phyloP scores from a whole-genome alignment of 2,113 vertebrate genomes.

The Scomber scombrus region DNA sequence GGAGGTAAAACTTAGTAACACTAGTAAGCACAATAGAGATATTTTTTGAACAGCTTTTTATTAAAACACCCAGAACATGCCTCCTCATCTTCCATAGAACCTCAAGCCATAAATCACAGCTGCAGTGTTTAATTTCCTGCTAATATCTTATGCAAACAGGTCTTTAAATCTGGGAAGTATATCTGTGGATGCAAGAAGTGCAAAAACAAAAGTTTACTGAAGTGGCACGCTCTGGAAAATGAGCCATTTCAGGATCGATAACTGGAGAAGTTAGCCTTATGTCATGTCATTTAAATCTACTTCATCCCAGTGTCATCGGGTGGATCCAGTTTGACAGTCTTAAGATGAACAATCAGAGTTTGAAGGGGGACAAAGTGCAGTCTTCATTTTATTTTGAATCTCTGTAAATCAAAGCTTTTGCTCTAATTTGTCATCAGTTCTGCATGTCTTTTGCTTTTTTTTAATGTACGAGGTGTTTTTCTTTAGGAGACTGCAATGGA shows the following conservation, averaged over 20 bases:
- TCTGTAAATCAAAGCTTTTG: slow-evolving; percentile 7
- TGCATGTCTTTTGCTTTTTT: not conserved
- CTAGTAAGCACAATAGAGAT: slow-evolving; percentile 74
- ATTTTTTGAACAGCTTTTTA: slow-evolving; percentile 69
- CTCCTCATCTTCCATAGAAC: slow-evolving; percentile 66
- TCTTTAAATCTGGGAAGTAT: slow-evolving; percentile 36
- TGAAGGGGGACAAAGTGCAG: not conserved
- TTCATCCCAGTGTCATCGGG: not conserved
- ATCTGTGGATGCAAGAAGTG: slow-evolving; percentile 23
- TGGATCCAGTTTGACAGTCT: slow-evolving; percentile 4
- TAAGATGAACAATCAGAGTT: not conserved
- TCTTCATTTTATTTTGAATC: not conserved
- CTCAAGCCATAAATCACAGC: slow-evolving; percentile 67
- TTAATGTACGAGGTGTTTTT: slow-evolving; percentile 5
- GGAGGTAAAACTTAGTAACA: slow-evolving; percentile 69
- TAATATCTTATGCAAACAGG: slow-evolving; percentile 71
- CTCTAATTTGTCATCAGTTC: slow-evolving; percentile 22
- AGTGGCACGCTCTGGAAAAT: slow-evolving; percentile 23
- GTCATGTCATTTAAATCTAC: not conserved
- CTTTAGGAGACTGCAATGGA: not conserved
- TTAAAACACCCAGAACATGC: slow-evolving; percentile 45
- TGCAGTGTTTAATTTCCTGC: slow-evolving; percentile 54
- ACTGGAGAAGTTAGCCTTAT: slow-evolving; percentile 44
- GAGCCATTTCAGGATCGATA: slow-evolving; percentile 39
- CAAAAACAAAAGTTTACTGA: slow-evolving; percentile 16